Evolutionary conservation across 2,888 invertebrate species (phyloP).

Genomic region (Amphipoea lucens): DNA sequence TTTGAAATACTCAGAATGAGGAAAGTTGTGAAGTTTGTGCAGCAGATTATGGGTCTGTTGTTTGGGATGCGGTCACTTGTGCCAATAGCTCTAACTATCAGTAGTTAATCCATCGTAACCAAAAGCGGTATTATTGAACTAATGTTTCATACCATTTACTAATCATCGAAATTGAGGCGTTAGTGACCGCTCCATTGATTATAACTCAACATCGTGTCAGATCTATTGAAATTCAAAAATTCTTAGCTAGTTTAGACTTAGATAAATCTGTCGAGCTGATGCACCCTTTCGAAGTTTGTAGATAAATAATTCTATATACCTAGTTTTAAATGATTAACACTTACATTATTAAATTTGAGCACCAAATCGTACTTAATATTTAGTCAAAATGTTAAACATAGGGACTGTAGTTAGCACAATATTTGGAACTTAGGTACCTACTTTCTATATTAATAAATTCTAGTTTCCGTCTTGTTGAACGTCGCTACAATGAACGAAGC

Average conservation of each 20-base stretch:
- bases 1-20: conserved; percentile 51
- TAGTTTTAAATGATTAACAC: conserved; percentile 87
- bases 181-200: conserved; percentile 46
- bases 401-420: conserved; percentile 80
- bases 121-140: background rate
- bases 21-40: conserved; percentile 13
- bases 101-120: conserved; percentile 14
- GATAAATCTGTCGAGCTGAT: conserved; percentile 78
- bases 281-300: conserved; percentile 85
- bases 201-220: conserved; percentile 66
- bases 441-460: conserved; percentile 73
- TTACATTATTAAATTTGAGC: conserved; percentile 89
- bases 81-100: conserved; percentile 2
- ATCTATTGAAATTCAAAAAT: conserved; percentile 69
- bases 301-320: conserved; percentile 86
- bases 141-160: conserved; percentile 2
- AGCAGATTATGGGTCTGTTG: conserved; percentile 7
- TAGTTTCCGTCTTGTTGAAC: conserved; percentile 79
- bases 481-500: conserved; percentile 75
- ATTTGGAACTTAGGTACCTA: conserved; percentile 79
- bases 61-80: conserved; percentile 24
- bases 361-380: conserved; percentile 91
- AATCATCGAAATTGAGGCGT: background rate
- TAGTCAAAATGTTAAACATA: conserved; percentile 87
- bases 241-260: conserved; percentile 76